phyloP scores from a whole-genome alignment of 2,888 invertebrate genomes.

The Pachymerium ferrugineum region DNA sequence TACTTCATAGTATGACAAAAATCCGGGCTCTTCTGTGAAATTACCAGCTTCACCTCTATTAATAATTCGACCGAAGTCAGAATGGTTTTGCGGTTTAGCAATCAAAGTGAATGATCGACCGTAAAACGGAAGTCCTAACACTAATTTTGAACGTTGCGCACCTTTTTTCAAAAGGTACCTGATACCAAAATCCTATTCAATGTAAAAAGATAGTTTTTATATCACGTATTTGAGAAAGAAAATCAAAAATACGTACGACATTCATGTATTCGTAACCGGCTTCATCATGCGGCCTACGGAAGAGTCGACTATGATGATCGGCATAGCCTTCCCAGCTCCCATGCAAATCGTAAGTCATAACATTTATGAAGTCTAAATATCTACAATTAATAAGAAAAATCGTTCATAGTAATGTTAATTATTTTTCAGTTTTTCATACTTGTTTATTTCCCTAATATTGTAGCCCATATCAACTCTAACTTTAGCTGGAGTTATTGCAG shows the following conservation, averaged over 20 bases:
- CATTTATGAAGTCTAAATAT: constrained; percentile 77
- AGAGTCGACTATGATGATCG: constrained; percentile 81
- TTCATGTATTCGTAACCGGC: constrained; percentile 65
- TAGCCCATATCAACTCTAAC: constrained; percentile 80
- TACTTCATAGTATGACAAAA: constrained; percentile 69
- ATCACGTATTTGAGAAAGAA: too few species aligned
- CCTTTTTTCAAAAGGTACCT: constrained; percentile 73
- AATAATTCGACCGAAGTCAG: not conserved
- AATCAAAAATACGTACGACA: constrained; percentile 60
- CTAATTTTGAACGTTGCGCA: constrained; percentile 70
- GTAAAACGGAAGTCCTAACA: constrained; percentile 82
- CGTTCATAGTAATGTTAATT: not conserved
- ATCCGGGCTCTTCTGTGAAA: constrained; percentile 70
- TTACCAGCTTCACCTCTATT: constrained; percentile 69
- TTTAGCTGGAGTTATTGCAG: constrained; percentile 83
- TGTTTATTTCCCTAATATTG: constrained; percentile 63
- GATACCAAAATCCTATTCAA: constrained; percentile 68
- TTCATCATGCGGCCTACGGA: constrained; percentile 74
- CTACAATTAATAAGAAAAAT: constrained; percentile 28
- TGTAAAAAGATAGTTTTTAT: not conserved
- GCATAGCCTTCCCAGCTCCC: constrained; percentile 90
- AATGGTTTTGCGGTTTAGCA: constrained; percentile 41
- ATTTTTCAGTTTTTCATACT: constrained; percentile 43
- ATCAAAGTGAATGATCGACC: constrained; percentile 75
- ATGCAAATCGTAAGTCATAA: constrained; percentile 87